Evolutionary conservation across 1,140 invertebrate species (phyloP).

Genomic region (Diorhabda elongata): DNA sequence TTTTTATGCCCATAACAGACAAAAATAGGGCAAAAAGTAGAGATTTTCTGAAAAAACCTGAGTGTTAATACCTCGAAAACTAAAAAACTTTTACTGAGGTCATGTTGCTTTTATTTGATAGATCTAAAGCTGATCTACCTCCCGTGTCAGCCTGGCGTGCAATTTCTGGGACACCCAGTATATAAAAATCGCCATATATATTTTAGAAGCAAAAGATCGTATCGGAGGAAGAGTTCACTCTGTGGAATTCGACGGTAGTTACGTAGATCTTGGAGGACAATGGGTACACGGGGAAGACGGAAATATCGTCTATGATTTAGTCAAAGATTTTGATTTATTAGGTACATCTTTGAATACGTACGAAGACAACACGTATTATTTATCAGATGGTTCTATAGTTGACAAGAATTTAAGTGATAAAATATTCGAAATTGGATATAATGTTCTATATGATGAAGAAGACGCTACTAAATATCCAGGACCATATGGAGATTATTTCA

Average conservation of each 20-base stretch:
- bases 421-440: constrained; percentile 25
- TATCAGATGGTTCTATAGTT: constrained; percentile 41
- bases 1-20: too few relatives aligned
- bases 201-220: constrained; percentile 65
- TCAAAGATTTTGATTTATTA: constrained; percentile 54
- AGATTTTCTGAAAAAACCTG: too few relatives aligned
- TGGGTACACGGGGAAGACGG: constrained; percentile 68
- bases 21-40: too few relatives aligned
- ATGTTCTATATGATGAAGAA: constrained; percentile 28
- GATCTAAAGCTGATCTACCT: too few relatives aligned
- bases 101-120: too few relatives aligned
- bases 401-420: constrained; percentile 48
- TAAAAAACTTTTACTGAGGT: too few relatives aligned
- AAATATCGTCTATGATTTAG: constrained; percentile 65
- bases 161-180: too few relatives aligned
- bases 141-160: too few relatives aligned
- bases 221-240: constrained; percentile 69
- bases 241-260: constrained; percentile 55
- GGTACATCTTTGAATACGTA: constrained; percentile 35
- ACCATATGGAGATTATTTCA: constrained; percentile 23
- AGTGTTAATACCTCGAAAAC: too few relatives aligned
- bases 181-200: neutral
- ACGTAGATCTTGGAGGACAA: constrained; percentile 67
- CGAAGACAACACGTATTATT: constrained; percentile 31
- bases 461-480: constrained; percentile 8